A percentile compares a stretch with the other conserved stretches of the same genome.
These are phyloP conservation scores for Platyura marginata DNA, from an alignment of 1,140 invertebrate genomes.

Conservation along the genomic window DNA sequence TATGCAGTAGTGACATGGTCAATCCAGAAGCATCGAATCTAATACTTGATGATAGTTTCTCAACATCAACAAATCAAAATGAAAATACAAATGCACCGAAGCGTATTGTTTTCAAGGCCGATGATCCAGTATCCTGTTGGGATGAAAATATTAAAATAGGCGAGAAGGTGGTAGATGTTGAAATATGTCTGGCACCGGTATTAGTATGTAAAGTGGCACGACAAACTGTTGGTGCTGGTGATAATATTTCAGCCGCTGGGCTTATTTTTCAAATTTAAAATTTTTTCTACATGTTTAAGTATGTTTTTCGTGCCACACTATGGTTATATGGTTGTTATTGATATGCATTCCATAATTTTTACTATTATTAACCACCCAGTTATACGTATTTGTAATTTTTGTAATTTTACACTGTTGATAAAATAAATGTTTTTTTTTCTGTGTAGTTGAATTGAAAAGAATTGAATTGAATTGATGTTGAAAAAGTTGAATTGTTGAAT, in stretches of 20 bases:
- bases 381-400: no score
- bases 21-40: constrained; percentile 48
- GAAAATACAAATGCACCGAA: constrained; percentile 13
- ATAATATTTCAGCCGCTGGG: constrained; percentile 76
- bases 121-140: constrained; percentile 70
- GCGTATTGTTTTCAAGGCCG: constrained; percentile 41
- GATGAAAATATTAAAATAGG: constrained; percentile 35
- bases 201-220: constrained; percentile 66
- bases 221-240: constrained; percentile 72
- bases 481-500: no score
- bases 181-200: constrained; percentile 70
- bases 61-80: constrained; percentile 35
- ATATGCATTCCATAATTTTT: no score
- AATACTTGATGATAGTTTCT: constrained; percentile 72
- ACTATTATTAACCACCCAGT: no score
- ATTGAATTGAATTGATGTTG: no score
- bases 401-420: no score
- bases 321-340: no score
- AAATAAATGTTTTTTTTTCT: no score
- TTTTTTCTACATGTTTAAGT: not conserved
- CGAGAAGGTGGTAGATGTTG: constrained; percentile 25
- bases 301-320: no score
- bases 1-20: constrained; percentile 57
- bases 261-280: constrained; percentile 52
- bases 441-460: no score